Evolutionary conservation across 2,797 vertebrate genomes (phyloP).

Genomic region (Leptatherina wallacei): DNA sequence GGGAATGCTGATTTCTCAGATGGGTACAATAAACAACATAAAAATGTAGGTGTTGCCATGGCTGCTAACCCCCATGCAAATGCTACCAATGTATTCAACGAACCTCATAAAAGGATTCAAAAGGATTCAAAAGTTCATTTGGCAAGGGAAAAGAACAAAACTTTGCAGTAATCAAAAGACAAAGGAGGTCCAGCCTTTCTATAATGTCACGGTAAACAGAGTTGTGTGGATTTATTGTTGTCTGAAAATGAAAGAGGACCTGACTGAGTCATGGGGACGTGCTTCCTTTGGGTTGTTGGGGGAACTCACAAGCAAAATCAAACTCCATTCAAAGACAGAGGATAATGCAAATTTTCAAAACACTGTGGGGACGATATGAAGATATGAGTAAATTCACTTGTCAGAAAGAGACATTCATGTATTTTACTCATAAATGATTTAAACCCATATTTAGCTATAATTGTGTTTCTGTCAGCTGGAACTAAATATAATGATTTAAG

Average conservation of each 20-base stretch:
- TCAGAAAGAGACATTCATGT: too few relatives aligned
- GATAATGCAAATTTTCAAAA: background rate
- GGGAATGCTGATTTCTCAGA: background rate
- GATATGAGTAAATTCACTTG: background rate
- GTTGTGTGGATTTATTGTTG: background rate
- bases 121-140: too few relatives aligned
- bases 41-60: background rate
- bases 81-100: background rate
- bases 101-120: too few relatives aligned
- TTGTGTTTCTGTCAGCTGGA: too few relatives aligned
- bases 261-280: background rate
- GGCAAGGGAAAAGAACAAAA: background rate
- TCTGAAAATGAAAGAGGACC: background rate
- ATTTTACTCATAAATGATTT: too few relatives aligned
- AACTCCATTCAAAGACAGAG: background rate
- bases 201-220: background rate
- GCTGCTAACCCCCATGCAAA: background rate
- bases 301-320: background rate
- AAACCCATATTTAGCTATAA: too few relatives aligned
- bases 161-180: background rate
- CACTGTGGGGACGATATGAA: background rate
- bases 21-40: background rate
- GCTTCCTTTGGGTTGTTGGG: background rate
- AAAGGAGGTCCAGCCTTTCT: background rate
- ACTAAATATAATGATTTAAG: too few relatives aligned